Evolutionary conservation across 2,888 invertebrate genomes (phyloP).

Genomic region (Megamerina dolium): DNA sequence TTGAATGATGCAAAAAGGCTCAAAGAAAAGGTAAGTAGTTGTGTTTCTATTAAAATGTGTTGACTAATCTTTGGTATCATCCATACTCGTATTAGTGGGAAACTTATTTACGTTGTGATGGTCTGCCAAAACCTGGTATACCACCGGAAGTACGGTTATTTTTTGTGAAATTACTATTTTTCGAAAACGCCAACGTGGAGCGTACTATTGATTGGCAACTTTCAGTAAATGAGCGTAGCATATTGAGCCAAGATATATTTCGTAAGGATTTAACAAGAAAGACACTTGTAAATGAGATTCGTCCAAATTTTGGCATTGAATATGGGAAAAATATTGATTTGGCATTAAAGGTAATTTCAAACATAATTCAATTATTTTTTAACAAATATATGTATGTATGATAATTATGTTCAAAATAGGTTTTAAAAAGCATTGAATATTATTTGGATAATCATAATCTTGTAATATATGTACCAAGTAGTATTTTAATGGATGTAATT

Average conservation of each 20-base stretch:
- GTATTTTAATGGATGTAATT: conserved; percentile 18
- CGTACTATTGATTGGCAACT: conserved; percentile 33
- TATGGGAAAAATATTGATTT: conserved; percentile 27
- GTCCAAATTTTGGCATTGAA: conserved; percentile 24
- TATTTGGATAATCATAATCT: conserved; percentile 18
- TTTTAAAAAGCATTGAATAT: conserved; percentile 19
- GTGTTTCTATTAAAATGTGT: too few species aligned
- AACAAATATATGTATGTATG: background rate
- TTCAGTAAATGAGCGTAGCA: conserved; percentile 31
- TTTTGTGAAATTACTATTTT: conserved; percentile 24
- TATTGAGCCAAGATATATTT: conserved; percentile 33
- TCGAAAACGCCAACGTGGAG: conserved; percentile 23
- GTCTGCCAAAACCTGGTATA: conserved; percentile 31
- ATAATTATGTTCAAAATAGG: too few species aligned
- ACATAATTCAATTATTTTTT: background rate
- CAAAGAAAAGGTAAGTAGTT: too few species aligned
- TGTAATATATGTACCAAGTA: background rate
- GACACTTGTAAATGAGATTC: conserved; percentile 14
- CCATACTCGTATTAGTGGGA: conserved; percentile 37
- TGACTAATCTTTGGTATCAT: too few species aligned
- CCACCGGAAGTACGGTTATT: conserved; percentile 34
- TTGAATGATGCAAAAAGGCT: too few species aligned
- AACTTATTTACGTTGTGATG: conserved; percentile 32
- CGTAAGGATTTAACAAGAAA: conserved; percentile 26
- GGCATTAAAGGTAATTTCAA: conserved; percentile 17